Conservation (phyloP, 2,797 vertebrate genomes). For the Setipinna tenuifilis region DNA sequence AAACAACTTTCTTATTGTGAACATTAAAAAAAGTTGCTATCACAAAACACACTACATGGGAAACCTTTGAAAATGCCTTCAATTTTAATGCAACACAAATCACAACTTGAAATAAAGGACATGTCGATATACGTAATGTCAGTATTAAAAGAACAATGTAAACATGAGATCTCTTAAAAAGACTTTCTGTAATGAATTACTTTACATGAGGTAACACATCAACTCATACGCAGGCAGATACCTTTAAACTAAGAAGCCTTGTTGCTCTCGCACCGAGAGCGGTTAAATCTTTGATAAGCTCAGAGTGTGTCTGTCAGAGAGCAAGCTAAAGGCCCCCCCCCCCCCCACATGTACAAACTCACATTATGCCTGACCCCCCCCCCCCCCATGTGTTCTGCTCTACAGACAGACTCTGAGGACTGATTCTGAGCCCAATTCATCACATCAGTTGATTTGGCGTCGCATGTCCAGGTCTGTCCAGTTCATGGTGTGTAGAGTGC, state of each 20-base stretch:
- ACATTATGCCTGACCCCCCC: neutral
- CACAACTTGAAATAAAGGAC: neutral
- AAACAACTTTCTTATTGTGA: neutral
- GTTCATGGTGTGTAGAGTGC: neutral
- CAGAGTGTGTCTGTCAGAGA: neutral
- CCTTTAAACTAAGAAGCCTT: neutral
- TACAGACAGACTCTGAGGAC: neutral
- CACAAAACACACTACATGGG: neutral
- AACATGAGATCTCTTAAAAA: slow-evolving; percentile 5
- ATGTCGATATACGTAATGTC: neutral
- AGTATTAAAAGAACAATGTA: slow-evolving; percentile 10
- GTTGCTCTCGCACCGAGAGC: neutral
- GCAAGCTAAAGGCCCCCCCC: neutral
- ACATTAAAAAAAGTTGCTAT: neutral
- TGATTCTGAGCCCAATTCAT: slow-evolving; percentile 1
- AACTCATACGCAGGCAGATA: neutral
- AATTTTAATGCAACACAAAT: neutral
- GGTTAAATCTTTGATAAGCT: neutral
- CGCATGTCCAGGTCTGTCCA: neutral
- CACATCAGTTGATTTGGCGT: neutral
- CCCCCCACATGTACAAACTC: neutral
- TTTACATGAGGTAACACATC: neutral
- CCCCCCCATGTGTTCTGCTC: neutral
- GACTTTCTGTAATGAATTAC: neutral
- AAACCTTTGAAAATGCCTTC: neutral